Evolutionary conservation across 2,113 vertebrate species (phyloP).

Genomic region (Ptyas mucosa): DNA sequence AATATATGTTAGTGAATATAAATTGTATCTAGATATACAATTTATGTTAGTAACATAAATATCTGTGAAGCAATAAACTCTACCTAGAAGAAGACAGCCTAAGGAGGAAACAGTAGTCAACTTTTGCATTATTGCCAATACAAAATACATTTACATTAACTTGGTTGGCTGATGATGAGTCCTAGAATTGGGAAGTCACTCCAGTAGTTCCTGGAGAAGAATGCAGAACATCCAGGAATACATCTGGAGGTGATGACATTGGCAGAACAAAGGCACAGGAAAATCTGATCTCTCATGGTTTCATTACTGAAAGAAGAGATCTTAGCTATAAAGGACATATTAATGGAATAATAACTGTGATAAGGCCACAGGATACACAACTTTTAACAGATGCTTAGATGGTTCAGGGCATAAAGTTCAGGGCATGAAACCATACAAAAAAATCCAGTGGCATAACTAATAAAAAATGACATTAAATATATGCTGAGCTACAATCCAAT

Average conservation of each 20-base stretch:
- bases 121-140: not conserved
- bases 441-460: not conserved
- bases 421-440: not conserved
- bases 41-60: not conserved
- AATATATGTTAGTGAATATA: not conserved
- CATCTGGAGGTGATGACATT: not conserved
- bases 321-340: not conserved
- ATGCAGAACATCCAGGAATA: not conserved
- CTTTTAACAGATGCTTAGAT: not conserved
- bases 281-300: not conserved
- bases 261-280: not conserved
- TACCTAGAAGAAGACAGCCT: not conserved
- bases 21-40: not conserved
- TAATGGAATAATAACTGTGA: not conserved
- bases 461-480: not conserved
- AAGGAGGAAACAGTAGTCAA: not conserved
- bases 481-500: not conserved
- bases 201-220: not conserved
- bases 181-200: not conserved
- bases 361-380: not conserved
- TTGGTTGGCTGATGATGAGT: not conserved
- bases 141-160: not conserved
- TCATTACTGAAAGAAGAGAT: not conserved
- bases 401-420: not conserved
- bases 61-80: not conserved